phyloP scores from a whole-genome alignment of 2,113 vertebrate genomes.

The Anguilla japonica region DNA sequence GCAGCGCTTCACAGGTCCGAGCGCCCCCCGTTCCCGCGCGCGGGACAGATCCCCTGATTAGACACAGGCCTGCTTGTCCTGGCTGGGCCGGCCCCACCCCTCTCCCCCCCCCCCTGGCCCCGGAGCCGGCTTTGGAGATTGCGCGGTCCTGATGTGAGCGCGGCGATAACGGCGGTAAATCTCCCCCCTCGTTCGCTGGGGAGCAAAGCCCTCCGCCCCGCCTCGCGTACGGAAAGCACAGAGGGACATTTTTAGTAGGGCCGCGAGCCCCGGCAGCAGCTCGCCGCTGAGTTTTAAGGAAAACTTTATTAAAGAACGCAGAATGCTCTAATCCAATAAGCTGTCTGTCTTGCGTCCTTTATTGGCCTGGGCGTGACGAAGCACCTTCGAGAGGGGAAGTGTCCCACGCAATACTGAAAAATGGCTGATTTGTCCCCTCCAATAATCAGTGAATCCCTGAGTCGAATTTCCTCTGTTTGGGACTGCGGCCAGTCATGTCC shows the following conservation, averaged over 20 bases:
- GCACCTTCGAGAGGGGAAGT: no score
- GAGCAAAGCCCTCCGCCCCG: no score
- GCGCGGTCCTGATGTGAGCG: conserved; percentile 3
- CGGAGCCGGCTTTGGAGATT: conserved; percentile 33
- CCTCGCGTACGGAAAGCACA: background rate
- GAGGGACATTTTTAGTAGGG: conserved; percentile 1
- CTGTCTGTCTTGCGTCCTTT: background rate
- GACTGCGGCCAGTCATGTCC: no score
- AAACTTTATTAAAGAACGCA: background rate
- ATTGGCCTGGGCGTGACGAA: background rate
- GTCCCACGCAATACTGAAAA: no score
- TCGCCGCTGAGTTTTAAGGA: background rate
- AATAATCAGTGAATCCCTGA: no score
- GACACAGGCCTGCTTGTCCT: conserved; percentile 23
- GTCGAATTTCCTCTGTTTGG: no score
- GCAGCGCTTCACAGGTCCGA: conserved; percentile 55
- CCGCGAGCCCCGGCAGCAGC: background rate
- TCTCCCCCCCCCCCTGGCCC: no score
- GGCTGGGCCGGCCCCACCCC: background rate
- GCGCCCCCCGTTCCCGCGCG: conserved; percentile 26
- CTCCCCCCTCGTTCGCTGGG: background rate
- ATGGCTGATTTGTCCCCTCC: no score
- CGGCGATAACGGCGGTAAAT: conserved; percentile 23
- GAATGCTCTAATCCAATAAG: background rate
- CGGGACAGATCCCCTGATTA: conserved; percentile 35